Evolutionary conservation across 1,140 invertebrate genomes (phyloP), one percentile per base, ranked within the genome.

Genomic region (Vanessa atalanta): DNA sequence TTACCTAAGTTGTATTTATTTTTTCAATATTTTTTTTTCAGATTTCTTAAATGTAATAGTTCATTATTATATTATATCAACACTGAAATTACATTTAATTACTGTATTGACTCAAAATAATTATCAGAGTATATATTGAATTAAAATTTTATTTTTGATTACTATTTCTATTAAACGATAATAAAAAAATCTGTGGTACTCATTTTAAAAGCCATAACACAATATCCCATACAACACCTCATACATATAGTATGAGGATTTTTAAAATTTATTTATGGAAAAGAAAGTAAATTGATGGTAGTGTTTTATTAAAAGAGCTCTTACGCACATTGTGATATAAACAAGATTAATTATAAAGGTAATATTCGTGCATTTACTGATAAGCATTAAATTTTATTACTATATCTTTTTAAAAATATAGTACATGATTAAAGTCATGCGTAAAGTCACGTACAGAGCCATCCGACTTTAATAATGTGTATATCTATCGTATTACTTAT

Each of bases 371-470:
- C 4, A 57, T n/a, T 26, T 14, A 57, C 20, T 16, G 55, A 26
- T 57, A 57, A 57, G 23, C 20, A 57, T 57, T 13, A 13, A 57
- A 57, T 57, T 26, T 26, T 57, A 20, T 11, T 55, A 55, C 8
- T 16, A 57, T 57, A 57, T 57, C 55, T 26, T 23, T 57, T 31
- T 23, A 12, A 8, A 26, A 55, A n/a, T 20, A 23, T 57, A 55
- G 4, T 55, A 55, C 16, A 55, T 15, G n/a, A 55, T 55, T 20
- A 55, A 55, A 55, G 15, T 3, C n/a, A 53, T 1, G 13, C 3
- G 8, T 16, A 53, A 53, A 60, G 57, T 61, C 57, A 61, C 57
- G 57, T 61, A 61, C 26, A 8, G 23, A 60, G 31, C 26, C 31
- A 61, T 37, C 37, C 15, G n/a, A 15, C 13, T 61, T 60, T 37